Evolutionary conservation across 2,113 vertebrate species (phyloP).

Genomic region (Hemiprocne comata): DNA sequence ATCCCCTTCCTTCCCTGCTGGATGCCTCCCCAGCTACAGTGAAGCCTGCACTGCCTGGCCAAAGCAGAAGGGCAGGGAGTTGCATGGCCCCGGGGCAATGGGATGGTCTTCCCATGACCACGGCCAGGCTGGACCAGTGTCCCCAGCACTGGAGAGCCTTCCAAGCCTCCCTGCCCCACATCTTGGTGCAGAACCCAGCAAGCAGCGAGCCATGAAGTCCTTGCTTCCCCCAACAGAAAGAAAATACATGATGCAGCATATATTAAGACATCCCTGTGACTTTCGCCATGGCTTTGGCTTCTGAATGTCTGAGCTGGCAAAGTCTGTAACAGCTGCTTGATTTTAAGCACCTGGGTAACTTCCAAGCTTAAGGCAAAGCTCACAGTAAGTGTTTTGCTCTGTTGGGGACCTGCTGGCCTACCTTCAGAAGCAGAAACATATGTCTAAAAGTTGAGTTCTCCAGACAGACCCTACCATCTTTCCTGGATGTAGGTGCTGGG

Average conservation of each 20-base stretch:
- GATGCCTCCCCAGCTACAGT: neutral
- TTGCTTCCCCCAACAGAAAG: neutral
- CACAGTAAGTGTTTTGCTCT: neutral
- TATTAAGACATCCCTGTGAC: neutral
- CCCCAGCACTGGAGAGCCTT: accelerated
- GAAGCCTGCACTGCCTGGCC: neutral
- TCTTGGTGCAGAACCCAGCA: neutral
- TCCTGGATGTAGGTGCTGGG: accelerated
- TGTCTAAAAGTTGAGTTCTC: neutral
- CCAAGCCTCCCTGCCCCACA: accelerated
- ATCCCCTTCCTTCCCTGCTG: neutral
- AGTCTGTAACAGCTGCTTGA: neutral
- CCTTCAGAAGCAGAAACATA: neutral
- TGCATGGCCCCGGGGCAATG: accelerated
- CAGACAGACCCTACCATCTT: neutral
- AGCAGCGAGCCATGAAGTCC: neutral
- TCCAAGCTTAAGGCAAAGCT: neutral
- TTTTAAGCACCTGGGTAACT: neutral
- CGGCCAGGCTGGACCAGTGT: neutral
- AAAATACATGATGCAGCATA: neutral
- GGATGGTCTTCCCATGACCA: neutral
- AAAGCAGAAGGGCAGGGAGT: neutral
- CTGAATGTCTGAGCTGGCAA: neutral
- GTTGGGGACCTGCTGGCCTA: neutral
- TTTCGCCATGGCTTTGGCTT: neutral